Percentiles rank a stretch among this genome's conserved stretches.
These are phyloP conservation scores for Gopherus flavomarginatus DNA, from an alignment of 2,113 vertebrate genomes.

Conservation along the genomic window DNA sequence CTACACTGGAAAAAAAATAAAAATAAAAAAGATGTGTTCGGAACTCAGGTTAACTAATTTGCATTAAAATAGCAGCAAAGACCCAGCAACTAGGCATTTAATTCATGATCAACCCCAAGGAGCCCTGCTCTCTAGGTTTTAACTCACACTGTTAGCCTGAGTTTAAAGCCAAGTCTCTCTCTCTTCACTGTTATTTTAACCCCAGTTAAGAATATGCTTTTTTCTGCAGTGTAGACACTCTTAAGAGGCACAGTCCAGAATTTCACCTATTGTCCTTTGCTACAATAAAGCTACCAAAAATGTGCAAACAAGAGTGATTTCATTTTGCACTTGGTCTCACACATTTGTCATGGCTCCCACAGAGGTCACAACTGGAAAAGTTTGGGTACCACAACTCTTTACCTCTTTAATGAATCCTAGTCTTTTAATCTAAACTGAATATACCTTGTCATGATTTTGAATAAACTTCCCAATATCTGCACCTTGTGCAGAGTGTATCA, in stretches of 20 bases:
- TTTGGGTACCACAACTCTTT: neutral
- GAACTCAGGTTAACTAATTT: neutral
- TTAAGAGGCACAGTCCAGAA: neutral
- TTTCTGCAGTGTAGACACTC: neutral
- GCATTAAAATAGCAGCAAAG: neutral
- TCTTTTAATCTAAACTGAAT: neutral
- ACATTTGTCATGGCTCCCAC: neutral
- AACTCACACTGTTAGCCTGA: neutral
- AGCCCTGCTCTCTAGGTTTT: neutral
- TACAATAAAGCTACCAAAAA: neutral
- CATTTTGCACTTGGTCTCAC: neutral
- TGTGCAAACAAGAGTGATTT: neutral
- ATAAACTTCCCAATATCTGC: neutral
- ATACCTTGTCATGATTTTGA: neutral
- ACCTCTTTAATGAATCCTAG: neutral
- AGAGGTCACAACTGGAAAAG: neutral
- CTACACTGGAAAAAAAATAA: no score
- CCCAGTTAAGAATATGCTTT: neutral
- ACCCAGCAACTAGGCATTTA: neutral
- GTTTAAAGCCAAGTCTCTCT: neutral
- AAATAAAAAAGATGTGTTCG: neutral
- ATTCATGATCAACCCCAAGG: neutral
- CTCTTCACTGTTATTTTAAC: neutral
- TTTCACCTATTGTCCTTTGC: neutral
- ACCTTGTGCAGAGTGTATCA: accelerated